A percentile compares a stretch with the other conserved stretches of the same genome.
Conservation (phyloP, 2,113 vertebrate species). For the Perca schrenkii region DNA sequence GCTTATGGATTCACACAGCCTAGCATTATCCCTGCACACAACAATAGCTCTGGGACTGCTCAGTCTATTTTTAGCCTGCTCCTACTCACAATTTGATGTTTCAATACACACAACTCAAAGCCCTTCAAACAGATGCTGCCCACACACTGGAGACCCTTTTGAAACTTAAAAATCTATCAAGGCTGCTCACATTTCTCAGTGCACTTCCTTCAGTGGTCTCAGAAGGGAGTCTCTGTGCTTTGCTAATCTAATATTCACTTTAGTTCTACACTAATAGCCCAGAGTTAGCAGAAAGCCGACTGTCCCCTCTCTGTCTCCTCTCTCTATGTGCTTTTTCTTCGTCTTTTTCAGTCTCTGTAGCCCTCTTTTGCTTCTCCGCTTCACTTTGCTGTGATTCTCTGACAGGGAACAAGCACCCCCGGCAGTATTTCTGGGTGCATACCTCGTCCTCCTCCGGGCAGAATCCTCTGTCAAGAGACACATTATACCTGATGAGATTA, state of each 20-base stretch:
- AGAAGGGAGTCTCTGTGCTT: slow-evolving; percentile 52
- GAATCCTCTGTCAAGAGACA: slow-evolving; percentile 19
- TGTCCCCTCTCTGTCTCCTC: background rate
- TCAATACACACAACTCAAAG: slow-evolving; percentile 76
- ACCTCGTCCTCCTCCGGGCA: background rate
- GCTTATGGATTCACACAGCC: slow-evolving; percentile 54
- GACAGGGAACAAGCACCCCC: slow-evolving; percentile 42
- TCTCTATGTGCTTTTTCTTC: background rate
- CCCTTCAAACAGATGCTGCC: slow-evolving; percentile 65
- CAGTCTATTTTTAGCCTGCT: slow-evolving; percentile 67
- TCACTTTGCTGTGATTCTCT: slow-evolving; percentile 39
- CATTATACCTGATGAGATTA: slow-evolving; percentile 48
- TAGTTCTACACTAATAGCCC: slow-evolving; percentile 33
- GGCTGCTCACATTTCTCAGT: slow-evolving; percentile 40
- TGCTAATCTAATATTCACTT: slow-evolving; percentile 56
- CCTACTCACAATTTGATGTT: slow-evolving; percentile 77
- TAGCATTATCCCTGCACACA: slow-evolving; percentile 68
- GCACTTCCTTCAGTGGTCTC: slow-evolving; percentile 18
- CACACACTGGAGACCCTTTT: slow-evolving; percentile 59
- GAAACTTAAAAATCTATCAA: slow-evolving; percentile 58
- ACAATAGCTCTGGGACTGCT: slow-evolving; percentile 69
- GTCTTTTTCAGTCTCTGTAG: background rate
- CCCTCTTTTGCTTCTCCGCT: slow-evolving; percentile 8
- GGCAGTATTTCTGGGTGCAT: slow-evolving; percentile 18
- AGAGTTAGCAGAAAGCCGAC: slow-evolving; percentile 19